Evolutionary conservation across 2,797 vertebrate species (phyloP).

Genomic region (Melanotaenia parkinsoni): DNA sequence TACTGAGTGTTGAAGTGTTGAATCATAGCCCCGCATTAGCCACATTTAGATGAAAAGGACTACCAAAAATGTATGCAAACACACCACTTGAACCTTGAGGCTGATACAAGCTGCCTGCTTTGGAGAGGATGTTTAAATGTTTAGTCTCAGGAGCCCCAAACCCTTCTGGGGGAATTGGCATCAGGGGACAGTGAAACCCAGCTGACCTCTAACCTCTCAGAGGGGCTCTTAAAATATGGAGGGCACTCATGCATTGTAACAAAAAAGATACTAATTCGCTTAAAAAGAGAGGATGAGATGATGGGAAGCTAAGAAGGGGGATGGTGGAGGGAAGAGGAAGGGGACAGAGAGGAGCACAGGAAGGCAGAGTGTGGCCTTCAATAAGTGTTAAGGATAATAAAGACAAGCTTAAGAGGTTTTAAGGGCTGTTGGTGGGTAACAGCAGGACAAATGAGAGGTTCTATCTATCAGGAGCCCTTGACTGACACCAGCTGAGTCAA

Average conservation of each 20-base stretch:
- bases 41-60: conserved; percentile 16
- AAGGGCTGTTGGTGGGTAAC: conserved; percentile 72
- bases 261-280: conserved; percentile 40
- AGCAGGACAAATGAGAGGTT: conserved; percentile 77
- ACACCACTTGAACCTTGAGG: conserved; percentile 39
- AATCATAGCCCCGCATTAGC: neutral
- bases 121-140: conserved; percentile 76
- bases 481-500: conserved; percentile 80
- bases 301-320: conserved; percentile 24
- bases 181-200: conserved; percentile 45
- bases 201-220: conserved; percentile 69
- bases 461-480: conserved; percentile 66
- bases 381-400: conserved; percentile 79
- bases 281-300: conserved; percentile 25
- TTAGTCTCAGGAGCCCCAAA: conserved; percentile 53
- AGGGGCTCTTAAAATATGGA: conserved; percentile 68
- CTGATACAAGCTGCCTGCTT: conserved; percentile 43
- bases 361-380: conserved; percentile 65
- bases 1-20: neutral
- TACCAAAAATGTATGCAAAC: conserved; percentile 46
- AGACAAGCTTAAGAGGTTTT: conserved; percentile 69
- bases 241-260: conserved; percentile 31
- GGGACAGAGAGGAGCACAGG: conserved; percentile 50
- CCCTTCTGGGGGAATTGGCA: conserved; percentile 58
- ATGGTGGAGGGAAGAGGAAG: conserved; percentile 35